Percentiles rank a stretch among this genome's conserved stretches.
Conservation (phyloP, 2,888 invertebrate genomes). For the Galeopsomyia nigrocyanea region DNA sequence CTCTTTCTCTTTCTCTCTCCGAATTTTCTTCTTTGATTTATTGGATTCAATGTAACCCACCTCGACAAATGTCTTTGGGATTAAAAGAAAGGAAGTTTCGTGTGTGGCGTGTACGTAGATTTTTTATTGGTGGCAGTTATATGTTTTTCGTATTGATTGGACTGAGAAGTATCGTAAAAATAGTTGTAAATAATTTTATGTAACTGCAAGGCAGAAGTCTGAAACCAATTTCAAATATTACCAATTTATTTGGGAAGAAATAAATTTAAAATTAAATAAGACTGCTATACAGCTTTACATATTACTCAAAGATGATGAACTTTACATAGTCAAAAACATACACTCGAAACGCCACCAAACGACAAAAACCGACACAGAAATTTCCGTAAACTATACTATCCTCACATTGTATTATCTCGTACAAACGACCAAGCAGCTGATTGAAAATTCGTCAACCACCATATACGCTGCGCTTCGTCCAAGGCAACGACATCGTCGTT, state of each 20-base stretch:
- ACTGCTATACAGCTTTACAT: too few species aligned
- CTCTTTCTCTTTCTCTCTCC: not conserved
- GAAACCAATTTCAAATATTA: too few species aligned
- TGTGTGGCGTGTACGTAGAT: slow-evolving; percentile 51
- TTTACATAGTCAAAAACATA: too few species aligned
- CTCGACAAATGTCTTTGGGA: too few species aligned
- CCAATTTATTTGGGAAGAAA: too few species aligned
- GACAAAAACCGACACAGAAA: too few species aligned
- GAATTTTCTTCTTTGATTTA: not conserved
- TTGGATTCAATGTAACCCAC: too few species aligned
- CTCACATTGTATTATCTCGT: too few species aligned
- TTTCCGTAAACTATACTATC: too few species aligned
- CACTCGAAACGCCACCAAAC: too few species aligned
- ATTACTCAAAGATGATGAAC: too few species aligned
- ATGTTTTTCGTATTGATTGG: slow-evolving; percentile 69
- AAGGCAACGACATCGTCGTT: not conserved
- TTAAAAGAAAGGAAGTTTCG: not conserved
- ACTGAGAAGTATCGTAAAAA: slow-evolving; percentile 63
- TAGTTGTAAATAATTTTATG: slow-evolving; percentile 68
- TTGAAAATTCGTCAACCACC: slow-evolving; percentile 24
- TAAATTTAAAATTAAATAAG: too few species aligned
- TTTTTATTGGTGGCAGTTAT: slow-evolving; percentile 66
- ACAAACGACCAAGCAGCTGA: not conserved
- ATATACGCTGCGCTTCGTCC: not conserved
- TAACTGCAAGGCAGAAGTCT: slow-evolving; percentile 67